Conservation (phyloP, 2,888 invertebrate species). For the Acanthoscelides obtectus region DNA sequence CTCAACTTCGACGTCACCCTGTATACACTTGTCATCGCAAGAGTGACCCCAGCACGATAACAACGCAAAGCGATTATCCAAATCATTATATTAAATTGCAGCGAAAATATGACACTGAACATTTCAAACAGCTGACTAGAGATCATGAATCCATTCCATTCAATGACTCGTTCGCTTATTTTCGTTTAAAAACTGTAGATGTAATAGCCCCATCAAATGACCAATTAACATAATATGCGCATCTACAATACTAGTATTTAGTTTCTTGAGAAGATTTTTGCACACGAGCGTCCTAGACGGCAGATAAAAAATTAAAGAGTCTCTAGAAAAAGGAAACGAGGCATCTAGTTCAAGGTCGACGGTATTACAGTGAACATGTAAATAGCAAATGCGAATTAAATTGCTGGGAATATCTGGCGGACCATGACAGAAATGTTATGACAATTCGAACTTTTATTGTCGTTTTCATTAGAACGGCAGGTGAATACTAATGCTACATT, state of each 20-base stretch:
- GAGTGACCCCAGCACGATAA: background rate
- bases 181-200: background rate
- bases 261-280: background rate
- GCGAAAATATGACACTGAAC: background rate
- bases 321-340: conserved; percentile 22
- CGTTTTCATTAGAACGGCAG: conserved; percentile 17
- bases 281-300: background rate
- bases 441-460: conserved; percentile 21
- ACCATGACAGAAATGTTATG: conserved; percentile 26
- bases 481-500: conserved; percentile 2
- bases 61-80: background rate
- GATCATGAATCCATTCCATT: background rate
- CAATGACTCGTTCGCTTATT: background rate
- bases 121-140: background rate
- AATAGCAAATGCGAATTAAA: conserved; percentile 13
- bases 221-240: background rate
- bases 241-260: background rate
- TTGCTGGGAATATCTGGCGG: conserved; percentile 25
- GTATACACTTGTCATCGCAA: background rate
- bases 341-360: conserved; percentile 25
- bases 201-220: background rate
- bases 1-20: no score
- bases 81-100: background rate
- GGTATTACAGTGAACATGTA: conserved; percentile 15
- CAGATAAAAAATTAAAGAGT: conserved; percentile 5